Base-by-base conservation (phyloP, 2,113 vertebrate species). In the Cyprichromis sp. region DNA sequence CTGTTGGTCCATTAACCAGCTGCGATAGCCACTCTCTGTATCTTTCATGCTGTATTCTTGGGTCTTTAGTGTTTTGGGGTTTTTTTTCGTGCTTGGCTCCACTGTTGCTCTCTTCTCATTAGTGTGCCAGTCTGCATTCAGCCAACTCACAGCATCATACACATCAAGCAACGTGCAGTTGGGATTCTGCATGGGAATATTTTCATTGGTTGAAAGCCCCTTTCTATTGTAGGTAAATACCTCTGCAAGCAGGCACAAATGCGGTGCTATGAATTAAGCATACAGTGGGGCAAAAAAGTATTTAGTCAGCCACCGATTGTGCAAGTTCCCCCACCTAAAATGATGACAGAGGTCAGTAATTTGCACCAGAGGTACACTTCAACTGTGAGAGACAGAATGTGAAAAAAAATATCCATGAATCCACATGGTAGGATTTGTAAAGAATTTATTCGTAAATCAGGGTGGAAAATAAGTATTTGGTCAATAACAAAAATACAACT, bases 31-130 rank as follows among this genome's bases (percentile, higher is more conserved):
- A n/a, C 6, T 66, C 61, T 38, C 31, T 66, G 34, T 38, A 12
- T 66, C 61, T n/a, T 66, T n/a, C 17, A 66, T 73, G 19, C 5
- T 45, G 21, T 73, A 45, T 42, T 71, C 19, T 40, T 68, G 34
- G 63, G 11, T 21, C 63, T 68, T 68, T 68, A 68, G 40, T 68
- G 36, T 68, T 40, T 68, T 68, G 9, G 12, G 21, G 54, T 1
- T 0, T 2, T 6, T 54, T 68, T 61, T 19, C 10, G 5, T 40
- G 68, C 40, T 29, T 29, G 4, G 1, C 9, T 42, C 38, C 38
- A 7, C 66, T 26, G 38, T 71, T 71, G 66, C 66, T 45, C 66
- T 42, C 38, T 45, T 73, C 38, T 45, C 13, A 45, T 42, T n/a
- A 36, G 31, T 5, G 6, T n/a, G 9, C 38, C n/a, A 17, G 13